Percentiles rank a stretch among this genome's conserved stretches.
Evolutionary conservation across 1,140 invertebrate genomes (phyloP).

Genomic region (Conus ventricosus): DNA sequence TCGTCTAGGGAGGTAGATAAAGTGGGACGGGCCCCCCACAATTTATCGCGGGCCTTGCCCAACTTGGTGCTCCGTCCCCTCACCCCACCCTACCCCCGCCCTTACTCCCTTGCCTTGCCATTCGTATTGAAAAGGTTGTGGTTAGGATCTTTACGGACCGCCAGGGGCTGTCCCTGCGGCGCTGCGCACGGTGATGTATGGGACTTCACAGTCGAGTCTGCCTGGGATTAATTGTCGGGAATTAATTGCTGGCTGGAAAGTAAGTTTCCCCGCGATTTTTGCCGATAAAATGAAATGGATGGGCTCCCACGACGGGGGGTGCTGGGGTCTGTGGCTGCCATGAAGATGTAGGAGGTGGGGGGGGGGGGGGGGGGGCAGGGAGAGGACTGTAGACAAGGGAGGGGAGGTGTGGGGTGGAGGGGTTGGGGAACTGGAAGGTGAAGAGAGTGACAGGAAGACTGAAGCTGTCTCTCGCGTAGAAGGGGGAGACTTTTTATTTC

Average conservation of each 20-base stretch:
- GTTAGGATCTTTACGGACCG: background rate
- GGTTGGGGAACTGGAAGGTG: too few relatives aligned
- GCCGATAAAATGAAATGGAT: background rate
- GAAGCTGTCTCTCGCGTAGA: too few relatives aligned
- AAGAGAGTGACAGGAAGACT: too few relatives aligned
- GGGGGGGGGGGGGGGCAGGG: background rate
- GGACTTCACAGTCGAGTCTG: background rate
- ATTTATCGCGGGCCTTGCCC: background rate
- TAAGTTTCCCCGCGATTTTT: background rate
- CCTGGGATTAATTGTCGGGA: background rate
- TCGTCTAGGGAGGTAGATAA: conserved; percentile 22
- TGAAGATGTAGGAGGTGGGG: too few relatives aligned
- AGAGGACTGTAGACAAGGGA: background rate
- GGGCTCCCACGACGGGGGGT: too few relatives aligned
- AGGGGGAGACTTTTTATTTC: too few relatives aligned
- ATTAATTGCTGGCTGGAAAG: background rate
- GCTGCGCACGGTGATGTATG: background rate
- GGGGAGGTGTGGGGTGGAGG: background rate
- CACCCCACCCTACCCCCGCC: background rate
- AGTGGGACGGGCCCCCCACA: background rate
- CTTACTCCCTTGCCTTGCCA: background rate
- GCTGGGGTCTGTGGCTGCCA: too few relatives aligned
- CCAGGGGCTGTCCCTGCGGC: background rate
- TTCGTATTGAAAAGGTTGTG: background rate
- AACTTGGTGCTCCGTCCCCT: background rate